Base-by-base conservation (phyloP, 2,113 vertebrate species). In the Addax nasomaculatus region DNA sequence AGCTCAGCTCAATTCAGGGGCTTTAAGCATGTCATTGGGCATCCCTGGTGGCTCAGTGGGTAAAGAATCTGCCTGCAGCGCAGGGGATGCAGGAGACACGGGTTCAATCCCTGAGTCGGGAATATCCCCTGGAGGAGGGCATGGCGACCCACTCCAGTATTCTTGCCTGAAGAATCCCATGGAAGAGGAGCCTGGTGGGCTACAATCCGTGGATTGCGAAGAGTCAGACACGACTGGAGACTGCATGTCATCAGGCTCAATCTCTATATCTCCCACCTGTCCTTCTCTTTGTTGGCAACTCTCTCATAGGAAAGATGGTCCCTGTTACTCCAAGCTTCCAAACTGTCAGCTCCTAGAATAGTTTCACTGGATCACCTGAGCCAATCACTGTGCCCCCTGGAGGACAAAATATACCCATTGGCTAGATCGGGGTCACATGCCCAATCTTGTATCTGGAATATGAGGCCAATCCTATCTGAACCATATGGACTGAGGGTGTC, bases 171-270 rank as follows among this genome's bases (percentile, higher is more conserved):
- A 73, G 67, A 73, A 25, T 73, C 21, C 67, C 70, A 14, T 43
- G 21, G 70, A 73, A 73, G 36, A 43, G 21, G 36, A 43, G 21
- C 11, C n/a, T 70, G 64, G n/a, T 11, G n/a, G n/a, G 64, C 64
- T 10, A 70, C 64, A 36, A 9, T 36, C 64, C 1, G 11, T 73
- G 11, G 70, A 3, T 1, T 27, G 39, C 1, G 0, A 76, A 76
- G 70, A 76, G 12, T 76, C 39, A 27, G 70, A 27, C 23, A 76
- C 1, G 1, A 43, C 1, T 25, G 36, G 43, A 43, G 21, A 43
- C 39, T 27, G 67, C 36, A 14, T 14, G 33, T 14, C 58, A 33
- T 14, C 2, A 17, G 43, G 12, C 25, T 90, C n/a, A 2, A 5
- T 25, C 43, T 29, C 25, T 2, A 0, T 16, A 36, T 23, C 17